Evolutionary conservation across 30 jellyfish, hydroid and myxozoan species (phyloP), one percentile per base, ranked within the genome.

Genomic region (Pseudorhiza aurosa): DNA sequence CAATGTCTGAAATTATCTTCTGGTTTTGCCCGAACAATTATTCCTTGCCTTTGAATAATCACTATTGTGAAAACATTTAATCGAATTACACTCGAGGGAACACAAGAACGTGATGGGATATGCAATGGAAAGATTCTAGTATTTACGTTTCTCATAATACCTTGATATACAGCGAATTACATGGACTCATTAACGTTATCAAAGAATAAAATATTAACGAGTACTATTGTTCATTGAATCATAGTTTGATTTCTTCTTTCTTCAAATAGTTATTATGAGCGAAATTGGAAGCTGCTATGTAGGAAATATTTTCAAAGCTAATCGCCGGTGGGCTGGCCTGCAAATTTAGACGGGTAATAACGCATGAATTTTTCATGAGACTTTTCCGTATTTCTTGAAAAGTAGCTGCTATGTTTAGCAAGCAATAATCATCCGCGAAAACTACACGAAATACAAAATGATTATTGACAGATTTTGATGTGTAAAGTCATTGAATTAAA

Each of bases 281-380:
- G 19, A 8, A 17, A 19, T 53, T 53, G 36, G 67, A 53, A 1
- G 67, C 17, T 1, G 67, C 7, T 17, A 53, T 9, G 19, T 1
- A 36, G 22, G 35, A 19, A 53, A 53, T 53, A 53, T 53, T 14
- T 53, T 53, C n/a, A 9, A 53, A 1, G 22, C 22, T 53, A 53
- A 53, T 53, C 67, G 24, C 35, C 32, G 21, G 22, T 1, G 67
- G 67, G 67, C 67, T n/a, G 67, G 19, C 67, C 67, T 53, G 12
- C 24, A 53, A n/a, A 53, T 53, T 36, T n/a, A n/a, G n/a, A n/a
- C n/a, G n/a, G n/a, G n/a, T n/a, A 19, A 53, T 9, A 1, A n/a
- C 36, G 36, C 67, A 53, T 53, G 33, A 53, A 53, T 53, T 8
- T 53, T 53, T 53, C 67, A 53, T 53, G 24, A 8, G 67, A 53